Base-by-base conservation (phyloP, 1,140 invertebrate species). In the Xylocopa sonorina region DNA sequence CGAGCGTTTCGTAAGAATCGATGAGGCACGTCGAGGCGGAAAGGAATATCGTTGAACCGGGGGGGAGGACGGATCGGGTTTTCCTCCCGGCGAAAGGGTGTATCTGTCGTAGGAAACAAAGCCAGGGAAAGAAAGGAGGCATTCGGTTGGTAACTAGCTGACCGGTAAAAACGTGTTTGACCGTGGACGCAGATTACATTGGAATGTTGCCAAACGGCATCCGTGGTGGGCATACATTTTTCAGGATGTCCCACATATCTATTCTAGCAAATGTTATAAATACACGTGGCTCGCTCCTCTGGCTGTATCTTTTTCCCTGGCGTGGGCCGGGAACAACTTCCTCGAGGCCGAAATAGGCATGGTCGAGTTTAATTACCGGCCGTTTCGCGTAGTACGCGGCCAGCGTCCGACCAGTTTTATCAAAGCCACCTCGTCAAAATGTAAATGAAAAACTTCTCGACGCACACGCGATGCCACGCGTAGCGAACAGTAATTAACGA, bases 181-280 rank as follows among this genome's bases (percentile, higher is more conserved):
- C 85, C 85, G 64, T 72, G 64, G 71, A 72, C 81, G 78, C 60
- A 84, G 87, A 90, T 91, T 89, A 86, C 82, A 86, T 87, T 91
- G 90, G 90, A 85, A 32, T 69, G 34, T 51, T 72, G 89, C 90
- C 90, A 91, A 89, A 66, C 74, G 75, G 60, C 66, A 46, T 62
- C 78, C 80, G 83, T 81, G 80, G 72, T 75, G 81, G 76, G 72
- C 78, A 86, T 77, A 75, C 78, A 82, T 89, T 90, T 90, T 90
- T 89, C 69, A 83, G 82, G 87, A 87, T 89, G 88, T 87, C 88
- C 89, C 82, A 88, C 81, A 88, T 90, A 87, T 90, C 81, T 83
- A 83, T 83, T 86, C 78, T 58, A 50, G 72, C 80, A 77, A 77
- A 60, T 58, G 83, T 88, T 89, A 89, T 89, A 90, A 90, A 89